phyloP scores from a whole-genome alignment of 2,797 vertebrate genomes.

The Lepilemur septentrionalis region DNA sequence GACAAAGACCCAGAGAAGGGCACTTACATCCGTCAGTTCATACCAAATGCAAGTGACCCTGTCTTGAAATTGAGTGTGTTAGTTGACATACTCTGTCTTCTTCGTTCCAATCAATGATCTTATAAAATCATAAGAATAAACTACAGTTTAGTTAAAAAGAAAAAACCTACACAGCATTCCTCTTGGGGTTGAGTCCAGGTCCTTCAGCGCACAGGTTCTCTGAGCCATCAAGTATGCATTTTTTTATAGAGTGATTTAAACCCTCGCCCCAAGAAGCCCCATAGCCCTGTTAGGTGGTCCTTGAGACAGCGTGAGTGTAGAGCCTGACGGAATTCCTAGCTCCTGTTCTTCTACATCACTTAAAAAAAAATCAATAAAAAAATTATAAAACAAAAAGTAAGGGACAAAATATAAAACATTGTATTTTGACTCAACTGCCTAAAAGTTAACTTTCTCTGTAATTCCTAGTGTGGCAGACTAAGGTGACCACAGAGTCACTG shows the following conservation, averaged over 20 bases:
- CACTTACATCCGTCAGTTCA: not conserved
- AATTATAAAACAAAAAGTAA: not conserved
- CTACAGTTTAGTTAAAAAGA: not conserved
- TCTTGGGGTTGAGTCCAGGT: not conserved
- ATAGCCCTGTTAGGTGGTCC: accelerated
- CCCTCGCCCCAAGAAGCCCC: accelerated
- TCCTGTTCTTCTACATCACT: not conserved
- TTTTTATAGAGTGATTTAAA: not conserved
- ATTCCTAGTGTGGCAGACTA: not conserved
- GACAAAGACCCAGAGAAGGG: not conserved
- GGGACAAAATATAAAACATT: not conserved
- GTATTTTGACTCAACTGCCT: not conserved
- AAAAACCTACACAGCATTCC: not conserved
- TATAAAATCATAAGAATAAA: not conserved
- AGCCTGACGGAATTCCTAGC: not conserved
- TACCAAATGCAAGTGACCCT: not conserved
- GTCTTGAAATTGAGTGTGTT: not conserved
- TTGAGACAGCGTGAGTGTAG: not conserved
- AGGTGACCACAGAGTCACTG: not conserved
- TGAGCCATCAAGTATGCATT: accelerated
- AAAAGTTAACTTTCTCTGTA: not conserved
- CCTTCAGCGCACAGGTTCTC: not conserved
- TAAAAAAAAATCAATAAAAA: not conserved
- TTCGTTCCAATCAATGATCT: not conserved
- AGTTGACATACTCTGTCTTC: no score